Base-by-base conservation (phyloP, 92 coral and sea anemone genomes). In the Epizoanthus ramosus region DNA sequence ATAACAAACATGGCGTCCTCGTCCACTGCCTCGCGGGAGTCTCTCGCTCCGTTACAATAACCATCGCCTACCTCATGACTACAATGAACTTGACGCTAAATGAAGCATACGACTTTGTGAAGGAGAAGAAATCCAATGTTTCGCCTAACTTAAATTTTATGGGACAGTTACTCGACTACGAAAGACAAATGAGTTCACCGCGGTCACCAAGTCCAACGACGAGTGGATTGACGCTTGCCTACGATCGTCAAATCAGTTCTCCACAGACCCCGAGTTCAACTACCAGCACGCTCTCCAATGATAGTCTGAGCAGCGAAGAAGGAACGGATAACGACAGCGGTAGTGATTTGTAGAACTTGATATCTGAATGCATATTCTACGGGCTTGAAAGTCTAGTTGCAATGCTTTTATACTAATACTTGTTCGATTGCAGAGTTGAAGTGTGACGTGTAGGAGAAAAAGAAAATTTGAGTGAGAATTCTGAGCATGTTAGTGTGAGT, bases 151-250 rank as follows among this genome's bases (percentile, higher is more conserved):
- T 97, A 22, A 94, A 95, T 87, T 97, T 97, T 60, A 97, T 97
- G 99, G 99, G 99, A n/a, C 99, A 97, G 65, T 84, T 97, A 5
- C 80, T 97, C 35, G 99, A 97, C 60, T 97, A 90, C 83, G 99
- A 97, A 79, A 90, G 98, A 25, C 92, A 94, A 5, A 85, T 93
- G 3, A 81, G 81, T 50, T 89, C 93, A 0, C 98, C 98, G 6
- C 86, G 85, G 50, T 86, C 91, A 1, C 87, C 88, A 6, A 91
- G 99, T 64, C 98, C 95, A 5, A 95, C 99, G 0, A 88, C 98
- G 0, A 94, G 94, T 54, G 85, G 92, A 12, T 70, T 94, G 19
- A 90, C 99, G 0, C 66, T 94, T 24, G 94, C 81, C 74, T 72
- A 81, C 57, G 96, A 90, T 83, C 80, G 77, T 19, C 93, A 92